phyloP scores from a whole-genome alignment of 2,888 invertebrate species.

The Sussaba pulchella region DNA sequence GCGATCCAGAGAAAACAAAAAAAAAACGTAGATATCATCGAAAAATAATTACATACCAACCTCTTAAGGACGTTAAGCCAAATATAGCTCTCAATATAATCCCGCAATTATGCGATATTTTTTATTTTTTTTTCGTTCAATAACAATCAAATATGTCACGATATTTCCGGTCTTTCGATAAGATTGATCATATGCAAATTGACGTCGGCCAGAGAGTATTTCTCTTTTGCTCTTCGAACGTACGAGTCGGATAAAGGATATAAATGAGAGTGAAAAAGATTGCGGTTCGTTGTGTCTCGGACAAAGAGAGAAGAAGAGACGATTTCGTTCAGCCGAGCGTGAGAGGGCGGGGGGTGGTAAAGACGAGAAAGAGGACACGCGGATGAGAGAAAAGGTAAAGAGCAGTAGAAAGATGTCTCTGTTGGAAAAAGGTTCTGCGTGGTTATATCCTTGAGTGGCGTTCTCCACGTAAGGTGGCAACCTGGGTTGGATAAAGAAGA shows the following conservation, averaged over 20 bases:
- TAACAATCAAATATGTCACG: not conserved
- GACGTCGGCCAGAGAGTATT: not conserved
- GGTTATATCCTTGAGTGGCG: constrained; percentile 65
- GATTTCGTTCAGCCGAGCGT: no score
- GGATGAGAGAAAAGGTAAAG: not conserved
- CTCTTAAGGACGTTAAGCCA: no score
- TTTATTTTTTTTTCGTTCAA: not conserved
- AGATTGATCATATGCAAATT: constrained; percentile 34
- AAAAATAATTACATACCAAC: no score
- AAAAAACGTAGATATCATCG: no score
- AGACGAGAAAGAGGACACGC: no score
- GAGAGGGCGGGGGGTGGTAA: no score
- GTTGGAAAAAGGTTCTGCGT: constrained; percentile 47
- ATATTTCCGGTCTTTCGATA: constrained; percentile 28
- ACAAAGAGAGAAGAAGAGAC: no score
- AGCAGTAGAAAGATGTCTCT: constrained; percentile 59
- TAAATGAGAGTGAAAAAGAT: constrained; percentile 31
- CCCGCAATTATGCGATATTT: not conserved
- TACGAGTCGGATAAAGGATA: constrained; percentile 33
- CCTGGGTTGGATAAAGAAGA: constrained; percentile 79
- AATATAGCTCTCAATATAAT: no score
- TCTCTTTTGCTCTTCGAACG: not conserved
- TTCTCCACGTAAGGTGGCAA: constrained; percentile 73
- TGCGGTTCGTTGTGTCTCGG: not conserved
- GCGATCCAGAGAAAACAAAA: no score